Base-by-base conservation (phyloP, 2,113 vertebrate genomes). In the Vidua macroura region DNA sequence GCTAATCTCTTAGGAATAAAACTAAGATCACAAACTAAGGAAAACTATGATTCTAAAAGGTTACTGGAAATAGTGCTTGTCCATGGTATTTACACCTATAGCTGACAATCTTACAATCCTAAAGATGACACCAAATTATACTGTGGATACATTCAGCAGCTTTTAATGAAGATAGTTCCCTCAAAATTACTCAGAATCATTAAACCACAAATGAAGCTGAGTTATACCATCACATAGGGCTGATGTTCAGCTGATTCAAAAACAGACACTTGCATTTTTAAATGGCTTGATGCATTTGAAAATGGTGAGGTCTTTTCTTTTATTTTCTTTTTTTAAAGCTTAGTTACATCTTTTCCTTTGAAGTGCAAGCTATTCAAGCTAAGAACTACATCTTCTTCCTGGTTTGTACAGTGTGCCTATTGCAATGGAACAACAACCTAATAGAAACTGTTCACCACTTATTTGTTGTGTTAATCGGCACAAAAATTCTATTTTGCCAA, bases 391-490 rank as follows among this genome's bases (percentile, higher is more conserved):
- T 30, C 30, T 64, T 89, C 35, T 11, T 82, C 66, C 28, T 55
- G 16, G 24, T 64, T 58, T 44, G 25, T 10, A 73, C 8, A 63
- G 18, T 0, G 0, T 3, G 1, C 23, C 25, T 39, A 28, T 1
- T 81, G 58, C 66, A 84, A 27, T 6, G 31, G 49, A 91, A 66
- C 19, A 64, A 49, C 20, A 12, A 52, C 37, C 20, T 53, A 53
- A 83, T 4, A 80, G 28, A 79, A 83, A 37, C 31, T 25, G 25
- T 33, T 35, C 30, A 30, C 18, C 22, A 18, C 7, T 60, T 35
- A 52, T 84, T n/a, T 35, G 7, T 52, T 69, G 33, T 23, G 33
- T 44, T 81, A 39, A 83, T 62, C n/a, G 39, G n/a, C 28, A 60
- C 8, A 60, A 77, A 58, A 44, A 60, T 27, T 12, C 5, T 41